Conservation (phyloP, 2,888 invertebrate species). For the Idaea biselata region DNA sequence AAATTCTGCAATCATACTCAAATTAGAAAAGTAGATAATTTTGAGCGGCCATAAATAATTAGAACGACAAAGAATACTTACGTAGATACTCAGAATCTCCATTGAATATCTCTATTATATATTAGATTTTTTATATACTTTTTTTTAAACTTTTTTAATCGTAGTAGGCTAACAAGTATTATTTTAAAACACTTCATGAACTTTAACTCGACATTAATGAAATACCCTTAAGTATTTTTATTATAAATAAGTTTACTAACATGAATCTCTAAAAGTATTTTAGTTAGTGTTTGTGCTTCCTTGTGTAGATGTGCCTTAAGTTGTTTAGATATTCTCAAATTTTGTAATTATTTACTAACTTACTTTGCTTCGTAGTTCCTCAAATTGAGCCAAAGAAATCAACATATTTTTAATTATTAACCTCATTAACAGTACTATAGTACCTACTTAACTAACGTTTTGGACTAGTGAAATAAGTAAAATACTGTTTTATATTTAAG, state of each 20-base stretch:
- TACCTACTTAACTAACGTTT: not conserved
- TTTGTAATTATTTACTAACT: not conserved
- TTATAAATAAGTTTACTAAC: not conserved
- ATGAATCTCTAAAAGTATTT: not conserved
- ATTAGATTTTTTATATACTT: not conserved
- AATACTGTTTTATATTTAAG: conserved; percentile 37
- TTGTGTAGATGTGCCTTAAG: not conserved
- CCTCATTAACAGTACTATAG: not conserved
- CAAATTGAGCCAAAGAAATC: not conserved
- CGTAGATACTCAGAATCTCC: not conserved
- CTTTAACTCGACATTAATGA: not conserved
- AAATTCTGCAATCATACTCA: conserved; percentile 67
- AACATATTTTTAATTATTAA: not conserved
- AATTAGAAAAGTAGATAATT: conserved; percentile 60
- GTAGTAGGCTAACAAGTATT: not conserved
- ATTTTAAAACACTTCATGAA: not conserved
- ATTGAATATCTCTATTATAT: not conserved
- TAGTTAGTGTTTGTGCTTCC: not conserved
- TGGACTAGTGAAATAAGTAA: conserved; percentile 23
- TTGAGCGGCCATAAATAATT: not conserved
- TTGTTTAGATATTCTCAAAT: not conserved
- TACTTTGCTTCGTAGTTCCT: not conserved
- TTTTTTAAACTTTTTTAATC: not conserved
- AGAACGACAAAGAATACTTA: not conserved
- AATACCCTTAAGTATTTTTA: not conserved